Percentiles rank a stretch among this genome's conserved stretches.
Conservation (phyloP, 2,797 vertebrate genomes). For the Microhierax caerulescens region DNA sequence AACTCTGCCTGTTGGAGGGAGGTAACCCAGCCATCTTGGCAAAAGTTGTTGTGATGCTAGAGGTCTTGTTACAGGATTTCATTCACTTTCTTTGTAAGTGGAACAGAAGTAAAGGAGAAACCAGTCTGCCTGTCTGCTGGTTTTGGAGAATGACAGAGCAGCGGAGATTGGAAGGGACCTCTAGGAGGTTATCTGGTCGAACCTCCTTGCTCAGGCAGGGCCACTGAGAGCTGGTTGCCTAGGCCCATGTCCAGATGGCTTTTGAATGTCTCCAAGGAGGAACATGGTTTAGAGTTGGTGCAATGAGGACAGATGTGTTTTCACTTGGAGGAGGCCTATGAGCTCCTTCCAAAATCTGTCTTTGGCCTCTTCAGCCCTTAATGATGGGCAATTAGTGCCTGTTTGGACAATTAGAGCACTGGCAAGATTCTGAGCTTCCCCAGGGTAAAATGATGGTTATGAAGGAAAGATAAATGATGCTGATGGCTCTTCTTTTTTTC, state of each 20-base stretch:
- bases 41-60: neutral
- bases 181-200: neutral
- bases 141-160: neutral
- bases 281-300: neutral
- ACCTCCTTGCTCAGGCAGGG: fast-evolving
- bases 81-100: neutral
- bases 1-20: neutral
- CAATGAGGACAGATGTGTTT: neutral
- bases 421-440: neutral
- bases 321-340: fast-evolving
- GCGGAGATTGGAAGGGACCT: neutral
- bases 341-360: neutral
- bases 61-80: neutral
- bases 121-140: neutral
- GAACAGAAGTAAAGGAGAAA: neutral
- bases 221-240: neutral
- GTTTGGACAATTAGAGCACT: fast-evolving
- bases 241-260: fast-evolving
- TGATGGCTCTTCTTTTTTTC: neutral
- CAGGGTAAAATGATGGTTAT: neutral
- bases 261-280: neutral
- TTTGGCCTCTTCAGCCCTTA: neutral
- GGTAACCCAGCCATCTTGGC: no score
- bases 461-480: neutral
- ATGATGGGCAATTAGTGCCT: neutral